These are phyloP conservation scores for Peromyscus nudipes DNA, from an alignment of 2,797 vertebrate species.

Conservation along the genomic window DNA sequence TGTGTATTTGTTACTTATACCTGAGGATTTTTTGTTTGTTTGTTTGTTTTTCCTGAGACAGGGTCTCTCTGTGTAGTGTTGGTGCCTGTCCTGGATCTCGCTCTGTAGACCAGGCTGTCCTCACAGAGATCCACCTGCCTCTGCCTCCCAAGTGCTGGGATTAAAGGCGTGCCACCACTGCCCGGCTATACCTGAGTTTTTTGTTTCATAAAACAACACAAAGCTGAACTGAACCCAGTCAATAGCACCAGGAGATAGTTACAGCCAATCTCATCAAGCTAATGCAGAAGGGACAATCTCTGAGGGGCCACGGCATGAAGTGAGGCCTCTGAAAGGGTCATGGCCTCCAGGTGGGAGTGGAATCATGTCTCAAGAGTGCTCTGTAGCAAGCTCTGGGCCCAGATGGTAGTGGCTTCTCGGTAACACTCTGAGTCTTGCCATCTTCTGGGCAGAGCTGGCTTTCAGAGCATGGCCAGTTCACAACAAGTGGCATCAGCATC, in stretches of 20 bases:
- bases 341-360: background rate
- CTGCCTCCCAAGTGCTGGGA: too few species aligned
- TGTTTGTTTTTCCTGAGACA: too few species aligned
- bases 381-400: background rate
- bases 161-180: too few species aligned
- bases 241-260: background rate
- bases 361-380: background rate
- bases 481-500: background rate
- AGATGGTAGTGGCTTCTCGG: background rate
- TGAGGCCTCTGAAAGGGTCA: background rate
- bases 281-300: background rate
- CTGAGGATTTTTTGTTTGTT: background rate
- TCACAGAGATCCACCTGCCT: too few species aligned
- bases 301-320: background rate
- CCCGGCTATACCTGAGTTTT: background rate
- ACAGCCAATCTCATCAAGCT: background rate
- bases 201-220: background rate
- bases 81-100: too few species aligned
- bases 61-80: too few species aligned
- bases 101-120: too few species aligned
- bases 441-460: background rate
- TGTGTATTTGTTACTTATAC: background rate
- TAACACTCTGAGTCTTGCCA: background rate
- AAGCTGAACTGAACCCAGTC: background rate
- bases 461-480: background rate